Conservation (phyloP, 30 jellyfish, hydroid and myxozoan species). For the Catostylus mosaicus region DNA sequence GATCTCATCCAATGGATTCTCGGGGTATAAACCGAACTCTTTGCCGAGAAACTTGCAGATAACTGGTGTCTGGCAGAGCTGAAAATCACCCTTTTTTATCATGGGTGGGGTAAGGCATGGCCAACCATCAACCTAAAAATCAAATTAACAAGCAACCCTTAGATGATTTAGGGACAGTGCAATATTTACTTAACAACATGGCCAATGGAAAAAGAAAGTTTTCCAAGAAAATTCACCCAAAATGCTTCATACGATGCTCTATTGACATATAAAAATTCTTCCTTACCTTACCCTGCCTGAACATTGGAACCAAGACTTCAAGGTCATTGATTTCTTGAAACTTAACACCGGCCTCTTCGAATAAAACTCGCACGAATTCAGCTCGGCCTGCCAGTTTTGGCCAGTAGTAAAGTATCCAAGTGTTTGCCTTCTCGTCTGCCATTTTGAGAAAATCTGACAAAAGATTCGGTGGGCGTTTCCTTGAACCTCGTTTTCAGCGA, state of each 20-base stretch:
- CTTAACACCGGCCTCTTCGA: constrained; percentile 63
- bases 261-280: neutral
- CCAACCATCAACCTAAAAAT: constrained; percentile 32
- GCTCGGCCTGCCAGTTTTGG: constrained; percentile 51
- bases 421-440: constrained; percentile 24
- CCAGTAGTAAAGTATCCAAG: constrained; percentile 56
- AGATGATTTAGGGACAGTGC: neutral
- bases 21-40: constrained; percentile 68
- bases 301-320: constrained; percentile 38
- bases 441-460: too few relatives aligned
- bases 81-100: constrained; percentile 50
- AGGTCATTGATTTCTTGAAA: constrained; percentile 35
- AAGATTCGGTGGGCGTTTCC: too few relatives aligned
- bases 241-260: neutral
- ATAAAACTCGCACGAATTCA: constrained; percentile 54
- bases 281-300: constrained; percentile 37
- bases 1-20: constrained; percentile 29
- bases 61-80: constrained; percentile 66
- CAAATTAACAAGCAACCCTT: neutral
- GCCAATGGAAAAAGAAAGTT: neutral
- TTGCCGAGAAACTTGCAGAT: constrained; percentile 68
- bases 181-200: too few relatives aligned
- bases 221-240: neutral
- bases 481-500: too few relatives aligned
- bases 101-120: constrained; percentile 58